Conservation (phyloP, 53 echinoderm and acorn worm species). For the Antedon mediterranea region DNA sequence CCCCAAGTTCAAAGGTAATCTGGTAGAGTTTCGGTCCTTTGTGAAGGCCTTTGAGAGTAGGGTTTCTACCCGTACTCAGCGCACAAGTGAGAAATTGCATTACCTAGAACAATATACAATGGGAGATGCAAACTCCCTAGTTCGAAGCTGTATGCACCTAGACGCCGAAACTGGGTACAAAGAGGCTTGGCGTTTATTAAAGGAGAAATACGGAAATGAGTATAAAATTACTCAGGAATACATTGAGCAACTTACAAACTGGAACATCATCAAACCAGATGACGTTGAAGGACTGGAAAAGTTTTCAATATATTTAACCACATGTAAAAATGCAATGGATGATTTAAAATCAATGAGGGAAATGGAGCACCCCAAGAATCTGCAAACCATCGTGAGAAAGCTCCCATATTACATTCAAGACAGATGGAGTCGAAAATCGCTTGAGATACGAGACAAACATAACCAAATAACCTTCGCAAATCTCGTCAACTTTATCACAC, state of each 20-base stretch:
- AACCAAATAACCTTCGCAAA: neutral
- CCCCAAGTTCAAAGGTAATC: neutral
- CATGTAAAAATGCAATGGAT: neutral
- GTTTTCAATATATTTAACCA: neutral
- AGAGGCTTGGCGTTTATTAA: neutral
- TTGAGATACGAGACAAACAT: neutral
- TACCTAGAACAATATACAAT: conserved; percentile 3
- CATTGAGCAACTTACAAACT: neutral
- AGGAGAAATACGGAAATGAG: too few species aligned
- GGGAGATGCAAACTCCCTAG: neutral
- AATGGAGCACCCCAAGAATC: neutral
- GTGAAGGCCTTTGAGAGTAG: neutral
- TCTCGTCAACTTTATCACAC: conserved; percentile 9
- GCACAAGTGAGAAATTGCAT: neutral
- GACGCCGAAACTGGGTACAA: neutral
- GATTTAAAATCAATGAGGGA: neutral
- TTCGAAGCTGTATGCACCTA: neutral
- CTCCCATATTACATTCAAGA: neutral
- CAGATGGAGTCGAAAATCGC: neutral
- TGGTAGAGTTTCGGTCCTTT: neutral
- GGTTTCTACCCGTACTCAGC: neutral
- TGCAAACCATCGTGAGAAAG: neutral
- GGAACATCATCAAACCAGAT: neutral
- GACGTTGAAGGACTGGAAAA: neutral
- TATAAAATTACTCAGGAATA: too few species aligned